Evolutionary conservation across 2,797 vertebrate species (phyloP).

Genomic region (Tarsius wallacei): DNA sequence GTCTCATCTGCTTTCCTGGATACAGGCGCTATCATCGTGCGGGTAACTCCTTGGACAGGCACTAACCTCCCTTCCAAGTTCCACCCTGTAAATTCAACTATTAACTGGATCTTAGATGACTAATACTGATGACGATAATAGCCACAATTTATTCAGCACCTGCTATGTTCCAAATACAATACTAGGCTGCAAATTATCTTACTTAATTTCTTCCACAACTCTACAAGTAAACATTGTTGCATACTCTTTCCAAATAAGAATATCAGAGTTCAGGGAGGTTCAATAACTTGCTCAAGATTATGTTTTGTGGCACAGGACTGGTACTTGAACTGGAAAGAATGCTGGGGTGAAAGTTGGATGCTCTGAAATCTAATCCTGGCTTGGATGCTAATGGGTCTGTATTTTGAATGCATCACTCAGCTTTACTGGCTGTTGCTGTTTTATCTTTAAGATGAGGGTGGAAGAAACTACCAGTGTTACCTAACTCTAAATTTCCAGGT

Average conservation of each 20-base stretch:
- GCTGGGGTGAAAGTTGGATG: not conserved
- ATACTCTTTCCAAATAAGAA: not conserved
- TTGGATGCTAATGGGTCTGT: not conserved
- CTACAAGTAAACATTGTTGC: not conserved
- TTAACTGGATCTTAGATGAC: not conserved
- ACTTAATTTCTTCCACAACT: not conserved
- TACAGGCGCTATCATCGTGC: not conserved
- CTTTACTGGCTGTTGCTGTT: not conserved
- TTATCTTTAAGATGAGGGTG: not conserved
- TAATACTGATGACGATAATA: not conserved
- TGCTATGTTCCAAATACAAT: not conserved
- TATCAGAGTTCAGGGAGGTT: not conserved
- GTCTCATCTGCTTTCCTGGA: not conserved
- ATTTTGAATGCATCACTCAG: not conserved
- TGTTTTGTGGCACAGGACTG: not conserved
- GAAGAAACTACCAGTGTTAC: not conserved
- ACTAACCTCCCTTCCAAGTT: not conserved
- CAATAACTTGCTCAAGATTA: not conserved
- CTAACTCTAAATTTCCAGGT: not conserved
- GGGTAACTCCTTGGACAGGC: not conserved
- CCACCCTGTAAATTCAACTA: not conserved
- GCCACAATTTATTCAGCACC: not conserved
- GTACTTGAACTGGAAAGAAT: not conserved
- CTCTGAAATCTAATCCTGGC: not conserved
- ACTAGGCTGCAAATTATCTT: not conserved